Evolutionary conservation across 1,140 invertebrate genomes (phyloP).

Genomic region (Calliphora vicina): DNA sequence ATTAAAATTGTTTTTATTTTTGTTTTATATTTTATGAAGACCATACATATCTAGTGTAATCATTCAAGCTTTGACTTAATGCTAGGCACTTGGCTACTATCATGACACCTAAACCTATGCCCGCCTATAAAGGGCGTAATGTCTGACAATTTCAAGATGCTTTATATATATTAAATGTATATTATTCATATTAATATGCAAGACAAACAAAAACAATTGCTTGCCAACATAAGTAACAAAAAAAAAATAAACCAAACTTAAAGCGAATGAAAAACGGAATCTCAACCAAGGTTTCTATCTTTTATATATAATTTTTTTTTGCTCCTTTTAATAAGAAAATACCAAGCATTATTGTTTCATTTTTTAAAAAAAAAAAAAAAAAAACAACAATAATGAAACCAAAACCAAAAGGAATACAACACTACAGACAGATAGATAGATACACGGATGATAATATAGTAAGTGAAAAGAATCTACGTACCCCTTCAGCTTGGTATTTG

Average conservation of each 20-base stretch:
- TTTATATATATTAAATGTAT: neutral
- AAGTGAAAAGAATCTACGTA: neutral
- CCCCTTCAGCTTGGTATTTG: neutral
- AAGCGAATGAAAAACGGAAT: neutral
- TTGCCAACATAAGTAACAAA: no score
- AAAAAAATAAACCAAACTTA: no score
- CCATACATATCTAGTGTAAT: no score
- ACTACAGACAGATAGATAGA: neutral
- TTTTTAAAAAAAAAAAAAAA: neutral
- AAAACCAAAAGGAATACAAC: neutral
- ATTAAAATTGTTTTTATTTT: no score
- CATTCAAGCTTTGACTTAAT: no score
- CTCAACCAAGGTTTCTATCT: neutral
- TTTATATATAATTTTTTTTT: neutral
- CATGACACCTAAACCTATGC: no score
- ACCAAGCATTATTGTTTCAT: neutral
- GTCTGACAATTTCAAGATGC: neutral
- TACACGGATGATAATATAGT: neutral
- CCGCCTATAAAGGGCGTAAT: no score
- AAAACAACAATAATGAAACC: neutral
- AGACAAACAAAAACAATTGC: constrained; percentile 1
- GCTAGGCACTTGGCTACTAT: no score
- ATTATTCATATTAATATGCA: constrained; percentile 17
- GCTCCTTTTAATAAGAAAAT: neutral
- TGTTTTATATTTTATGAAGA: no score